Conservation (phyloP, 2,888 invertebrate species). For the Hipparchia sbordonii region DNA sequence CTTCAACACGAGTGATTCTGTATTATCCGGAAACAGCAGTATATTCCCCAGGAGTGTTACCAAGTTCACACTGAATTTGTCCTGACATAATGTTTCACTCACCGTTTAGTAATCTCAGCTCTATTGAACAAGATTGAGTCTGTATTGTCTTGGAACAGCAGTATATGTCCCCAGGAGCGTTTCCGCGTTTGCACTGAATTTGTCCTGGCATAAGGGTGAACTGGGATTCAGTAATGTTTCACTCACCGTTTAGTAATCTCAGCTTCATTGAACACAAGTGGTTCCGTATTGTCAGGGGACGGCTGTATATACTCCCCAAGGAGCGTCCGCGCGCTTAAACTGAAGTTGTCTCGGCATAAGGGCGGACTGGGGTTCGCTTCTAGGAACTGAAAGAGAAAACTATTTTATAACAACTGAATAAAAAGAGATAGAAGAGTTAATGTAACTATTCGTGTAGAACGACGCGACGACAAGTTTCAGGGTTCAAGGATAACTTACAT, state of each 20-base stretch:
- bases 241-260: slow-evolving; percentile 90
- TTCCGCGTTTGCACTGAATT: not conserved
- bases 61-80: not conserved
- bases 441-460: no score
- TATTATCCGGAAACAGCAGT: no score
- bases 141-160: no score
- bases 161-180: slow-evolving; percentile 54
- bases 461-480: no score
- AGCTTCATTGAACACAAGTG: slow-evolving; percentile 89
- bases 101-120: no score
- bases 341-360: slow-evolving; percentile 93
- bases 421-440: not conserved
- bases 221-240: not conserved
- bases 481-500: no score
- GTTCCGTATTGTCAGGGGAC: slow-evolving; percentile 85
- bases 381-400: slow-evolving; percentile 83
- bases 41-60: not conserved
- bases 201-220: not conserved
- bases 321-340: slow-evolving; percentile 93
- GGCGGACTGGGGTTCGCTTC: slow-evolving; percentile 84
- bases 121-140: slow-evolving; percentile 50
- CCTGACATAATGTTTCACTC: slow-evolving; percentile 34
- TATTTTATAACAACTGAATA: not conserved
- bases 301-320: slow-evolving; percentile 96
- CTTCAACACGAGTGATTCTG: no score